Evolutionary conservation across 30 jellyfish, hydroid and myxozoan species (phyloP), one percentile per base, ranked within the genome.

Genomic region (Catostylus mosaicus): DNA sequence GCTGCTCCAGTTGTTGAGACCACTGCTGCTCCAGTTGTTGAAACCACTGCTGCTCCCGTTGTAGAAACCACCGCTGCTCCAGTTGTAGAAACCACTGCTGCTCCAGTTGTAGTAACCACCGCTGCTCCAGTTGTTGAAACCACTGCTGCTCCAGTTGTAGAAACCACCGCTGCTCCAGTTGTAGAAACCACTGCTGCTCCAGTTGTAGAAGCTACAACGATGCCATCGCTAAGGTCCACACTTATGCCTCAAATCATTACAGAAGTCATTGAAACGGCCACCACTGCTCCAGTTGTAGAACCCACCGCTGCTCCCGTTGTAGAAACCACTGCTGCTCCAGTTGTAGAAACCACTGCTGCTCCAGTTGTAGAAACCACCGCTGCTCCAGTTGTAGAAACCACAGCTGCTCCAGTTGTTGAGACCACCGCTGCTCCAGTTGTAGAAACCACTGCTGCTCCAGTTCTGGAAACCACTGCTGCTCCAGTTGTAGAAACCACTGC

Each of bases 401-500:
- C 83, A 29, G 83, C 83, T 71, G 83, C 83, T 36, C 83, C 83
- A 71, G 69, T 71, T 30, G 45, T 32, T 1, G 63, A 52, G 54
- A 38, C 88, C 8, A 73, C 72, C 0, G 68, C 73, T 35, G 84
- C 71, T 73, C 72, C 84, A 56, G 84, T 40, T 3, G 68, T 56
- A 36, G 68, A 38, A 11, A 22, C 88, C 16, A 60, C 88, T 20
- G 66, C 89, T 24, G 77, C 67, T 4, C 67, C 77, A 29, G 68
- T 73, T 46, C 40, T 73, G 20, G 74, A 40, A 35, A 36, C 84
- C 6, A 73, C 67, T 48, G 77, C 82, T 35, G 78, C 88, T 29
- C 88, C 84, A 40, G 74, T 73, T 73, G 84, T 20, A 0, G 84
- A 36, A 73, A 73, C 78, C 2, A 45, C 67, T 27, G 78, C 88